phyloP scores from a whole-genome alignment of 2,113 vertebrate genomes.

The Tonatia bakeri region DNA sequence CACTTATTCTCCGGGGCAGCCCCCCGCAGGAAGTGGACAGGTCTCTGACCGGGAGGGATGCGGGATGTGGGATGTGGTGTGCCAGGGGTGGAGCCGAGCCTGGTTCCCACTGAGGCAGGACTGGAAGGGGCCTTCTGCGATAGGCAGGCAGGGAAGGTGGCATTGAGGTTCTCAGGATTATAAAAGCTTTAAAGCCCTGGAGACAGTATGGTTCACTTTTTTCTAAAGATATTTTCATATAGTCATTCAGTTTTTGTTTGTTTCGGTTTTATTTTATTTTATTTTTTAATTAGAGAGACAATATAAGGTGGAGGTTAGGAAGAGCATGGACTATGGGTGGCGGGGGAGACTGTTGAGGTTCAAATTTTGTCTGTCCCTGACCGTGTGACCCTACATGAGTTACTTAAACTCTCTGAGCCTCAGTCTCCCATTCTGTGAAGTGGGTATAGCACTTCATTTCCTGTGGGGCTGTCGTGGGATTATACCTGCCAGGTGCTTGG shows the following conservation, averaged over 20 bases:
- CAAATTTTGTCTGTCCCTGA: background rate
- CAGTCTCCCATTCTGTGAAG: background rate
- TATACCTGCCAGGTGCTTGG: background rate
- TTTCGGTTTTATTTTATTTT: background rate
- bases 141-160: background rate
- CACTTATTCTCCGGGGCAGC: background rate
- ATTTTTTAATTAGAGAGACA: background rate
- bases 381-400: background rate
- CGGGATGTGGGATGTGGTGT: background rate
- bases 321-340: background rate
- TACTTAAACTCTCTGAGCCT: background rate
- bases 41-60: background rate
- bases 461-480: background rate
- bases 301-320: background rate
- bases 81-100: rapidly evolving
- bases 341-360: background rate
- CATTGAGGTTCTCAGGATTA: background rate
- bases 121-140: background rate
- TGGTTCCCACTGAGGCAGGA: background rate
- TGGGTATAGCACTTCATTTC: background rate
- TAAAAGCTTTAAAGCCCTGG: background rate
- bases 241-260: background rate
- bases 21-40: background rate
- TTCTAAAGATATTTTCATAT: background rate
- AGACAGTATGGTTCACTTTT: background rate